These are phyloP conservation scores for Rhagologus leucostigma DNA, from an alignment of 2,113 vertebrate species.

Conservation along the genomic window DNA sequence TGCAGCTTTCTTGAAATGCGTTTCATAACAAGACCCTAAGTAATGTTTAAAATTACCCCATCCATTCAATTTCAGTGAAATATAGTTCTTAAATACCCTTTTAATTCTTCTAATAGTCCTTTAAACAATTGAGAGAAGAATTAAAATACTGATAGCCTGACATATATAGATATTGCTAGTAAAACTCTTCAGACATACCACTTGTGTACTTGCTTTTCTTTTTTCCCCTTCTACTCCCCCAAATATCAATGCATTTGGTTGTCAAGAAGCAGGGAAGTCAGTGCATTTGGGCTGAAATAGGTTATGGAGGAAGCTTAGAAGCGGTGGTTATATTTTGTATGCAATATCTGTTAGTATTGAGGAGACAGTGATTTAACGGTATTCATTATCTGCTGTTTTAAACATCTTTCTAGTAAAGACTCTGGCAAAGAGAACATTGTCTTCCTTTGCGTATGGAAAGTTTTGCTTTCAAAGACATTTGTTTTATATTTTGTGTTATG, in stretches of 20 bases:
- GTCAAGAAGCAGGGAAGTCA: neutral
- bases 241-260: neutral
- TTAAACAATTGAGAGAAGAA: neutral
- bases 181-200: neutral
- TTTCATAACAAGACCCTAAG: neutral
- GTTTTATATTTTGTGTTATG: neutral
- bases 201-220: neutral
- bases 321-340: neutral
- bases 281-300: neutral
- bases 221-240: neutral
- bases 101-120: neutral
- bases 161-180: neutral
- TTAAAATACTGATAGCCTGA: neutral
- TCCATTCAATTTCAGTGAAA: neutral
- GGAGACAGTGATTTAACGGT: neutral
- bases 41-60: neutral
- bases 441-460: neutral
- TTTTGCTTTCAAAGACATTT: neutral
- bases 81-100: neutral
- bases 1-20: neutral
- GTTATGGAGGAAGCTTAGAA: neutral
- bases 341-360: neutral
- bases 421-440: neutral
- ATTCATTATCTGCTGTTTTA: neutral
- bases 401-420: neutral